phyloP scores from a whole-genome alignment of 2,797 vertebrate species.

The Anabas testudineus region DNA sequence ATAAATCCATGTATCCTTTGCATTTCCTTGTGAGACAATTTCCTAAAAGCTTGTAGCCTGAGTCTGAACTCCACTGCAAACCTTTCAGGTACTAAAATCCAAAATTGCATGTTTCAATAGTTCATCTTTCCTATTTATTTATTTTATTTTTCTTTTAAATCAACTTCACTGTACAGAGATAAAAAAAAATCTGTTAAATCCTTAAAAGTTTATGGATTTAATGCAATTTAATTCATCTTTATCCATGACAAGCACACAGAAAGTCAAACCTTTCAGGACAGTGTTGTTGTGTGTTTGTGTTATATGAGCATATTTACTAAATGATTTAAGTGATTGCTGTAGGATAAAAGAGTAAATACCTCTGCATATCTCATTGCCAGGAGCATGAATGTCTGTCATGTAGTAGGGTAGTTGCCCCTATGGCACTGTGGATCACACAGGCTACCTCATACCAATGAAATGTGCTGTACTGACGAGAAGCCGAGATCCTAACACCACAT shows the following conservation, averaged over 20 bases:
- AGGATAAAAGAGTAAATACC: slow-evolving; percentile 44
- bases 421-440: slow-evolving; percentile 65
- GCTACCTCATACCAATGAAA: slow-evolving; percentile 79
- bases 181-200: no score
- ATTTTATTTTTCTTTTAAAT: no score
- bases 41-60: neutral
- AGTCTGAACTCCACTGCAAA: no score
- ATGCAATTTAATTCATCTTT: no score
- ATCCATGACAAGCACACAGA: no score
- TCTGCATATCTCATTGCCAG: slow-evolving; percentile 55
- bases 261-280: slow-evolving; percentile 1
- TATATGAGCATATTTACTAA: slow-evolving; percentile 31
- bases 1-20: neutral
- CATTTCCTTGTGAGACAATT: neutral
- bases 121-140: no score
- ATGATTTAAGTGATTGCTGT: slow-evolving; percentile 38
- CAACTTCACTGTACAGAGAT: no score
- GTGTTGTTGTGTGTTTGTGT: slow-evolving; percentile 43
- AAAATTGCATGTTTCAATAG: no score
- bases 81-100: no score
- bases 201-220: no score
- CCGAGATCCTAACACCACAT: slow-evolving; percentile 70
- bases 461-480: slow-evolving; percentile 68
- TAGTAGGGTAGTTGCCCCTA: slow-evolving; percentile 61
- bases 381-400: slow-evolving; percentile 51